Evolutionary conservation across 1,140 invertebrate genomes (phyloP).

Genomic region (Cyphomyrmex costatus): DNA sequence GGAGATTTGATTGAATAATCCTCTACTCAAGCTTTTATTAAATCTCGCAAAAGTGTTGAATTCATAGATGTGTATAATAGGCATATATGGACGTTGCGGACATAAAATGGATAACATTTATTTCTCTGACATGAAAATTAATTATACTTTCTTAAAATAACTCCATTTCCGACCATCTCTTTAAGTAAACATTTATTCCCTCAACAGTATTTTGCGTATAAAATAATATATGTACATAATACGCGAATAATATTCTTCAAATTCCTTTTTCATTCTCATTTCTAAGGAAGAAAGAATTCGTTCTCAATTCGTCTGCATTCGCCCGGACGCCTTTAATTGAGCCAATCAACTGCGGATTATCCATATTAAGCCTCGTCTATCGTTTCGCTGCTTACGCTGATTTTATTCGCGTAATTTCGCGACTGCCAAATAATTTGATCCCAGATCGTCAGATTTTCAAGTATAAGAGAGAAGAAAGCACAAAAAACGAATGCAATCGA

Average conservation of each 20-base stretch:
- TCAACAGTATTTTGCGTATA: not conserved
- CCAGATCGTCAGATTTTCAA: conserved; percentile 48
- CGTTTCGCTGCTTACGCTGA: conserved; percentile 76
- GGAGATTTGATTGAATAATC: conserved; percentile 22
- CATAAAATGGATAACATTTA: conserved; percentile 41
- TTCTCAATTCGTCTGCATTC: conserved; percentile 36
- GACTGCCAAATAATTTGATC: conserved; percentile 72
- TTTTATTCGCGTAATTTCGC: conserved; percentile 70
- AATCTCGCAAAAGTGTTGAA: conserved; percentile 38
- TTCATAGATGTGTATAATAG: conserved; percentile 14
- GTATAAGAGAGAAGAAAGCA: conserved; percentile 23
- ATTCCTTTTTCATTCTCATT: conserved; percentile 7
- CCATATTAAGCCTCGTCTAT: conserved; percentile 80
- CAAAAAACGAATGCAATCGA: conserved; percentile 44
- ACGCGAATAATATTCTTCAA: not conserved
- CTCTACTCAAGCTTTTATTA: conserved; percentile 34
- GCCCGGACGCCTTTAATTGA: conserved; percentile 80
- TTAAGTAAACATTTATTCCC: conserved; percentile 24
- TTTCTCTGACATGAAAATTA: conserved; percentile 39
- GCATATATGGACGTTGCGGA: conserved; percentile 4
- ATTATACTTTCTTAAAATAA: conserved; percentile 42
- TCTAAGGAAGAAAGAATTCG: conserved; percentile 7
- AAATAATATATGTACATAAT: conserved; percentile 21
- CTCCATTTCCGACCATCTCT: not conserved
- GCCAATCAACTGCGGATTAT: conserved; percentile 82